Percentiles rank a stretch among this genome's conserved stretches.
phyloP scores from a whole-genome alignment of 2,888 invertebrate genomes.

The Orchestes rusci region DNA sequence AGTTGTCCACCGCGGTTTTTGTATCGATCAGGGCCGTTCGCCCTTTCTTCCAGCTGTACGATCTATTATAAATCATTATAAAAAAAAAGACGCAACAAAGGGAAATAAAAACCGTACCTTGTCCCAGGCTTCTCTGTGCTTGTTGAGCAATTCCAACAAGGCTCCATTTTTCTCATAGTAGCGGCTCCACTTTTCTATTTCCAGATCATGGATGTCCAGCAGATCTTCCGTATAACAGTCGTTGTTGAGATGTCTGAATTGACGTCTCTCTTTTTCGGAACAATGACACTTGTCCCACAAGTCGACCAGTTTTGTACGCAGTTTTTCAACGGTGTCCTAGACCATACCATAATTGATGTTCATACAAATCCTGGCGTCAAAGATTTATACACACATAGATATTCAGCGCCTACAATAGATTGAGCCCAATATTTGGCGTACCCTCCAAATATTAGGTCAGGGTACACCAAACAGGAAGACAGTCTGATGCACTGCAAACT shows the following conservation, averaged over 20 bases:
- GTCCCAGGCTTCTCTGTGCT: conserved; percentile 64
- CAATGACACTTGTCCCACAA: conserved; percentile 76
- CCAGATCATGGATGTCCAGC: conserved; percentile 69
- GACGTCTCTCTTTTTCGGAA: conserved; percentile 55
- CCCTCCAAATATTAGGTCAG: too few relatives aligned
- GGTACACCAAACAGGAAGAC: too few relatives aligned
- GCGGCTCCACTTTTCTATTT: conserved; percentile 60
- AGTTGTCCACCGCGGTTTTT: conserved; percentile 84
- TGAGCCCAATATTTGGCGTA: too few relatives aligned
- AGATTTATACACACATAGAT: too few relatives aligned
- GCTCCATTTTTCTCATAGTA: conserved; percentile 59
- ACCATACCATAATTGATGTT: too few relatives aligned
- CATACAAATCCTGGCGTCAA: too few relatives aligned
- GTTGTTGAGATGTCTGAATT: conserved; percentile 50
- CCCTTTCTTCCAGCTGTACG: conserved; percentile 66
- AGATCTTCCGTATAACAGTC: conserved; percentile 74
- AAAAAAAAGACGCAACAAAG: too few relatives aligned
- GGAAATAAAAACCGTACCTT: conserved; percentile 34
- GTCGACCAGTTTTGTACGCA: conserved; percentile 61
- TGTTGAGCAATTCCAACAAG: conserved; percentile 58
- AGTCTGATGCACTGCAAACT: too few relatives aligned
- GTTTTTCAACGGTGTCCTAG: conserved; percentile 55
- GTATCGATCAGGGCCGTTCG: conserved; percentile 73
- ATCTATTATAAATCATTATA: conserved; percentile 43
- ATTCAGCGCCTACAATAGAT: too few relatives aligned